Conservation (phyloP, 2,113 vertebrate species). For the Phocoena sinus region DNA sequence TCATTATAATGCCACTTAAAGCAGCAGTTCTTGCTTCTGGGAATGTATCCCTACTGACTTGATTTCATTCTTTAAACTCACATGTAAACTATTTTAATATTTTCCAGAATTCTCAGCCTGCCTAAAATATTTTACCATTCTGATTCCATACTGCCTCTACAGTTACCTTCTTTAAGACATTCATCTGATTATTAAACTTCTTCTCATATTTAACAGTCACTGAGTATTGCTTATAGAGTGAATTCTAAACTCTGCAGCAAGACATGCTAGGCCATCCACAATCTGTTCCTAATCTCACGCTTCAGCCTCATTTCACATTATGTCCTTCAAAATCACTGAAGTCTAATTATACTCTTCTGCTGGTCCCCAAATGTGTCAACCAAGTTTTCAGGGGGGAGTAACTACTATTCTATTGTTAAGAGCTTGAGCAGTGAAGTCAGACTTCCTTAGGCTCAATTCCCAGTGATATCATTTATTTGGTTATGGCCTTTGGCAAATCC, state of each 20-base stretch:
- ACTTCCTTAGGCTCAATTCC: background rate
- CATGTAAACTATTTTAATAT: background rate
- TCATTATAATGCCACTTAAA: background rate
- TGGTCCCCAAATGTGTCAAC: background rate
- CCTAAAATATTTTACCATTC: background rate
- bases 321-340: slow-evolving; percentile 56
- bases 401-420: background rate
- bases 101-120: background rate
- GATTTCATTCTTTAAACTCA: background rate
- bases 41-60: background rate
- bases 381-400: slow-evolving; percentile 58
- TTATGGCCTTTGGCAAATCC: background rate
- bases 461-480: background rate
- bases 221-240: slow-evolving; percentile 64
- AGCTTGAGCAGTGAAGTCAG: background rate
- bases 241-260: slow-evolving; percentile 42
- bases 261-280: slow-evolving; percentile 42
- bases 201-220: slow-evolving; percentile 55
- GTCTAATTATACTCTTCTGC: slow-evolving; percentile 52
- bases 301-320: slow-evolving; percentile 75
- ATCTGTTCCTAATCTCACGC: slow-evolving; percentile 70
- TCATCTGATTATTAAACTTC: background rate
- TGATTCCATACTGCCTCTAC: background rate
- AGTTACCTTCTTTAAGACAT: background rate
- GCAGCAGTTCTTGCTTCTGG: background rate